Conservation (phyloP, 2,888 invertebrate species). For the Brenthis ino region DNA sequence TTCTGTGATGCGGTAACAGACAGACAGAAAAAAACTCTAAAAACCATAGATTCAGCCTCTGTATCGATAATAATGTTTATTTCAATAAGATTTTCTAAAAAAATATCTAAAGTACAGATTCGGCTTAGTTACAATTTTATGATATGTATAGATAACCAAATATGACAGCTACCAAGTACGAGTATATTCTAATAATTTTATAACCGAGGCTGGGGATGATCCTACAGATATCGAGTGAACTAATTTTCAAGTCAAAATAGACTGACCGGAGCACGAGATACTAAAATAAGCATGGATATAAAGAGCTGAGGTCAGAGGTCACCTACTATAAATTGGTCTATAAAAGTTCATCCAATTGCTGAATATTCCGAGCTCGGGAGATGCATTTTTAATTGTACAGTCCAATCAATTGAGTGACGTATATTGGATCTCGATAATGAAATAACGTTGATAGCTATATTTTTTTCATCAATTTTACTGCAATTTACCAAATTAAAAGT, state of each 20-base stretch:
- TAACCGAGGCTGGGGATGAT: too few species aligned
- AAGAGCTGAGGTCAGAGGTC: slow-evolving; percentile 1
- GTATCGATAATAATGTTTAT: too few species aligned
- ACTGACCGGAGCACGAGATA: not conserved
- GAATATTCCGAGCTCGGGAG: slow-evolving; percentile 3
- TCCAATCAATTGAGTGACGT: slow-evolving; percentile 12
- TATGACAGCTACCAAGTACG: too few species aligned
- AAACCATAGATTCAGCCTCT: too few species aligned
- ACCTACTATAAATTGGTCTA: slow-evolving; percentile 11
- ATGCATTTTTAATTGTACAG: slow-evolving; percentile 19
- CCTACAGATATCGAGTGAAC: not conserved
- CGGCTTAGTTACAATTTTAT: too few species aligned
- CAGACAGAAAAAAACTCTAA: too few species aligned
- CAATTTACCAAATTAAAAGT: not conserved
- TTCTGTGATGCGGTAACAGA: too few species aligned
- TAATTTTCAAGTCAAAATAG: not conserved
- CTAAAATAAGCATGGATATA: slow-evolving; percentile 2
- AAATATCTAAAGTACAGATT: too few species aligned
- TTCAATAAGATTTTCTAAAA: too few species aligned
- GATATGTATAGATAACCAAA: too few species aligned
- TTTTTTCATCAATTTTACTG: not conserved
- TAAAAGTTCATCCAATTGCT: slow-evolving; percentile 16
- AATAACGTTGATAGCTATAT: not conserved
- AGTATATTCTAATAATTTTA: too few species aligned
- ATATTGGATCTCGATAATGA: not conserved